phyloP scores from a whole-genome alignment of 2,797 vertebrate species.

The Loris lydekkerianus region DNA sequence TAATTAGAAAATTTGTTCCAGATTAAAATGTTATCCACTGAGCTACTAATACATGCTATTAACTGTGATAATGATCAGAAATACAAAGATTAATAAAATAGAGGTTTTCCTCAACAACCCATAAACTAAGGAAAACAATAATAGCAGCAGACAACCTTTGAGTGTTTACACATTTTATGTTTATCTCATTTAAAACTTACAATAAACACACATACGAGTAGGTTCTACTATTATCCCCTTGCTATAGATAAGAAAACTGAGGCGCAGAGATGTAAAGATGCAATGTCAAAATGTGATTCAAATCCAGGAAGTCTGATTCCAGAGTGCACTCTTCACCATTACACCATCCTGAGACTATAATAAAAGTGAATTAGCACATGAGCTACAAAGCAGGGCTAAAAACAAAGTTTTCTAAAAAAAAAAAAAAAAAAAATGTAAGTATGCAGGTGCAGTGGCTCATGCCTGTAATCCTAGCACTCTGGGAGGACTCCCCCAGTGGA shows the following conservation, averaged over 20 bases:
- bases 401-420: not conserved
- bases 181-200: not conserved
- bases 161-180: not conserved
- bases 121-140: not conserved
- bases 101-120: not conserved
- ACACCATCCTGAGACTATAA: not conserved
- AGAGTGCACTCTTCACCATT: not conserved
- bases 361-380: not conserved
- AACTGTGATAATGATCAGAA: not conserved
- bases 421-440: no score
- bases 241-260: not conserved
- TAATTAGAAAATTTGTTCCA: not conserved
- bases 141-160: not conserved
- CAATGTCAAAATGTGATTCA: not conserved
- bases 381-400: not conserved
- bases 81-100: constrained; percentile 25
- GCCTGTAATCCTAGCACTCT: no score
- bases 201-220: not conserved
- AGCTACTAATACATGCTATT: not conserved
- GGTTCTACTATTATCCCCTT: not conserved
- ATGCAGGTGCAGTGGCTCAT: no score
- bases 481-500: no score
- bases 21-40: constrained; percentile 34
- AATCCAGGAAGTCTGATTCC: not conserved
- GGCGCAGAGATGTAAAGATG: not conserved